phyloP scores from a whole-genome alignment of 2,113 vertebrate species.

The Eira barbara region DNA sequence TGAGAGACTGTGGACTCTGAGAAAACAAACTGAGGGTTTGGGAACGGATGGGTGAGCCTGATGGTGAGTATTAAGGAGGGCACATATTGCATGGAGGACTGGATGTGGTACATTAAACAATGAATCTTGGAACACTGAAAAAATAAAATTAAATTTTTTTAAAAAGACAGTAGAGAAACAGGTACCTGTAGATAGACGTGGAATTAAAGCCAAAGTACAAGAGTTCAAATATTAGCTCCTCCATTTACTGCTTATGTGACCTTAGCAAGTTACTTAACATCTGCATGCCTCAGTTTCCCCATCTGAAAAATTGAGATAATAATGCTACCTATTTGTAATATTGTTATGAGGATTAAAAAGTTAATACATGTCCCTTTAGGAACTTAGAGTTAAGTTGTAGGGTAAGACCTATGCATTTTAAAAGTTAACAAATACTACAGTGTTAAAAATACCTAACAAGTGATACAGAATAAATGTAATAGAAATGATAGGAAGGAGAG shows the following conservation, averaged over 20 bases:
- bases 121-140: no score
- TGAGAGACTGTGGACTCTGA: no score
- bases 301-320: constrained; percentile 23
- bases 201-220: neutral
- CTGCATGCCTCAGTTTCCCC: neutral
- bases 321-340: neutral
- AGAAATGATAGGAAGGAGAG: neutral
- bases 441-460: neutral
- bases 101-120: no score
- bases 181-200: neutral
- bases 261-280: neutral
- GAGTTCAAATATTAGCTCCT: neutral
- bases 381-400: constrained; percentile 1
- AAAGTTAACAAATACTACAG: neutral
- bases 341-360: neutral
- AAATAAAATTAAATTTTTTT: no score
- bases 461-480: neutral
- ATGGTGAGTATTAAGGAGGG: no score
- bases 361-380: neutral
- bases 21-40: no score
- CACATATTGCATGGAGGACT: no score
- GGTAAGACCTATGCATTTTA: neutral
- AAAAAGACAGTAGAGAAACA: neutral
- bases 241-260: neutral
- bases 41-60: no score